A percentile compares a stretch with the other conserved stretches of the same genome.
These are phyloP conservation scores for Planococcus citri DNA, from an alignment of 1,140 invertebrate species.

Conservation along the genomic window DNA sequence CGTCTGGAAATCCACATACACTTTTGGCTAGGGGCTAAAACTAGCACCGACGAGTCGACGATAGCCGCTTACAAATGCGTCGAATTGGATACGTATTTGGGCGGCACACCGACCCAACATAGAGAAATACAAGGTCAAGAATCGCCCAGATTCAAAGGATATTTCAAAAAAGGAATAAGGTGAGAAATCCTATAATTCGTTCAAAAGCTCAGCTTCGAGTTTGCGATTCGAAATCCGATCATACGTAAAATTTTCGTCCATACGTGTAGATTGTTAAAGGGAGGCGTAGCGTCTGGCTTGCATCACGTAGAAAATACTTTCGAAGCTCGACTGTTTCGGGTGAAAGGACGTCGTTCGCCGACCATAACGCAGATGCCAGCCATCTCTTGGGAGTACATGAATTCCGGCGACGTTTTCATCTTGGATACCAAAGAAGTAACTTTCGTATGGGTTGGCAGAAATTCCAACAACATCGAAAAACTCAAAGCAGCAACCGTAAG, in stretches of 20 bases:
- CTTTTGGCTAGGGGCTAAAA: constrained; percentile 49
- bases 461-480: constrained; percentile 54
- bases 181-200: constrained; percentile 22
- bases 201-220: background rate
- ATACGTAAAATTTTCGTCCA: background rate
- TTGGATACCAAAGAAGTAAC: constrained; percentile 54
- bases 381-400: constrained; percentile 67
- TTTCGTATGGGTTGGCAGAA: constrained; percentile 70
- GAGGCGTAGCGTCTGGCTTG: constrained; percentile 45
- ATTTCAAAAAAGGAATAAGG: constrained; percentile 42
- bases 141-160: constrained; percentile 43
- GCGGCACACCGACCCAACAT: constrained; percentile 44
- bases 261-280: constrained; percentile 39
- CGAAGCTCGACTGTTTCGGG: constrained; percentile 48
- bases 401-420: constrained; percentile 75
- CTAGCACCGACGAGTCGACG: constrained; percentile 45
- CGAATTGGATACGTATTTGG: constrained; percentile 46
- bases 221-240: background rate
- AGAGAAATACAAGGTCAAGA: constrained; percentile 46
- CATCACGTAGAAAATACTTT: constrained; percentile 39
- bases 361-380: constrained; percentile 51
- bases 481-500: constrained; percentile 46
- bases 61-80: constrained; percentile 52
- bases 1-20: constrained; percentile 40
- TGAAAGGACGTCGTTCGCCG: constrained; percentile 54